Conservation (phyloP, 2,797 vertebrate genomes). For the Chiloscyllium punctatum region DNA sequence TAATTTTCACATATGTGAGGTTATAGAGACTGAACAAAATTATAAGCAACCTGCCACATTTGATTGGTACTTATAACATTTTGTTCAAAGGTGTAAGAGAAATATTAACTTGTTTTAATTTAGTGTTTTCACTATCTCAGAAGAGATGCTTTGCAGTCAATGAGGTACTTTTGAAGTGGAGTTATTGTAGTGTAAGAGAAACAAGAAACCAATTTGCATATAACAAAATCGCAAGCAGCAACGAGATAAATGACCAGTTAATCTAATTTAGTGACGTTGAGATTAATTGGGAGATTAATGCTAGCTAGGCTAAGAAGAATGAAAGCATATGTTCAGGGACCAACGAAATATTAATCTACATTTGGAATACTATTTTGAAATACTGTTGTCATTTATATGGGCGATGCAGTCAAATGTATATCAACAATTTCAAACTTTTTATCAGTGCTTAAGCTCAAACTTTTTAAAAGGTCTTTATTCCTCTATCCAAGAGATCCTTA, state of each 20-base stretch:
- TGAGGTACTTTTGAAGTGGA: neutral
- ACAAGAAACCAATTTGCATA: too few species aligned
- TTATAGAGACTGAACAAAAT: neutral
- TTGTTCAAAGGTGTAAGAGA: neutral
- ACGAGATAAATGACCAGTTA: neutral
- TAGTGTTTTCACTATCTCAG: neutral
- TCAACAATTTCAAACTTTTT: neutral
- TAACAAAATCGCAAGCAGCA: neutral
- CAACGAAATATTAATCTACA: neutral
- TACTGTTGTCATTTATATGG: neutral
- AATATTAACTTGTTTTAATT: neutral
- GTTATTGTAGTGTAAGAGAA: neutral
- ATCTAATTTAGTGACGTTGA: neutral
- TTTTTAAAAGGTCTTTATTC: neutral
- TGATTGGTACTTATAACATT: neutral
- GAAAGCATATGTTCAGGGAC: neutral
- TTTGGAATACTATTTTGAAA: neutral
- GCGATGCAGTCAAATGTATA: neutral
- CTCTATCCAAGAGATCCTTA: neutral
- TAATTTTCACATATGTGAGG: neutral
- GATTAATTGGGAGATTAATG: neutral
- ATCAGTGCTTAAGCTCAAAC: neutral
- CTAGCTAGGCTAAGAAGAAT: neutral
- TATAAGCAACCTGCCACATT: neutral
- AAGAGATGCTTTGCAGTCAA: neutral